Conservation (phyloP, 2,888 invertebrate species). For the Eumerus sabulonum region DNA sequence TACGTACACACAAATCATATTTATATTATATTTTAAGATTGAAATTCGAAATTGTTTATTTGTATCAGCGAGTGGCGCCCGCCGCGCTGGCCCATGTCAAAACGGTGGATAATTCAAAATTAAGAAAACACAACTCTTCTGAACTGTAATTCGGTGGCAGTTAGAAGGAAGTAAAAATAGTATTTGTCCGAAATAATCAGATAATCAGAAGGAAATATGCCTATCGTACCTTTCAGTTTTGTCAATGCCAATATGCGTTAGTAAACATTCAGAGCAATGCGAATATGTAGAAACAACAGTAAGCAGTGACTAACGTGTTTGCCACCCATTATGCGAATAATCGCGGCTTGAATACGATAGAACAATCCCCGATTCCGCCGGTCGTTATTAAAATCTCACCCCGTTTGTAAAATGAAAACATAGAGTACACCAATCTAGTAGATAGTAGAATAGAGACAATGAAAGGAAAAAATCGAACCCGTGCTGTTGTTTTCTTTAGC, state of each 20-base stretch:
- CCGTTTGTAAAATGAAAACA: slow-evolving; percentile 47
- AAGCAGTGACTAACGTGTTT: slow-evolving; percentile 45
- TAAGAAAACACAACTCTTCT: slow-evolving; percentile 15
- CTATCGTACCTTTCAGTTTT: background rate
- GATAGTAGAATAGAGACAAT: slow-evolving; percentile 37
- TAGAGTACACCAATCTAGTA: slow-evolving; percentile 26
- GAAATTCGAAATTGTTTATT: slow-evolving; percentile 20
- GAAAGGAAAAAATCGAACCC: slow-evolving; percentile 30
- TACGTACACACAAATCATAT: too few species aligned
- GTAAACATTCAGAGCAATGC: too few species aligned
- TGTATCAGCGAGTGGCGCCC: slow-evolving; percentile 49
- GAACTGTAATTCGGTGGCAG: too few species aligned
- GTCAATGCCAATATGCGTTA: background rate
- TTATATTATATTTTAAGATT: too few species aligned
- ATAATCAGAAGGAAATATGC: too few species aligned
- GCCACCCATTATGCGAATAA: slow-evolving; percentile 50
- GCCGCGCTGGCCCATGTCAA: slow-evolving; percentile 40
- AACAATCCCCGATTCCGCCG: slow-evolving; percentile 14
- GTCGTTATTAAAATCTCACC: slow-evolving; percentile 52
- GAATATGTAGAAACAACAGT: background rate
- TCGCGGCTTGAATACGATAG: slow-evolving; percentile 46
- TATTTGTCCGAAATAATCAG: slow-evolving; percentile 1
- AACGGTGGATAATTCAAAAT: slow-evolving; percentile 40
- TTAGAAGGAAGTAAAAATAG: too few species aligned
- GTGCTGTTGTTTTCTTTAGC: slow-evolving; percentile 47